These are phyloP conservation scores for Chaunax sp. DNA, from an alignment of 2,797 vertebrate species.

Conservation along the genomic window DNA sequence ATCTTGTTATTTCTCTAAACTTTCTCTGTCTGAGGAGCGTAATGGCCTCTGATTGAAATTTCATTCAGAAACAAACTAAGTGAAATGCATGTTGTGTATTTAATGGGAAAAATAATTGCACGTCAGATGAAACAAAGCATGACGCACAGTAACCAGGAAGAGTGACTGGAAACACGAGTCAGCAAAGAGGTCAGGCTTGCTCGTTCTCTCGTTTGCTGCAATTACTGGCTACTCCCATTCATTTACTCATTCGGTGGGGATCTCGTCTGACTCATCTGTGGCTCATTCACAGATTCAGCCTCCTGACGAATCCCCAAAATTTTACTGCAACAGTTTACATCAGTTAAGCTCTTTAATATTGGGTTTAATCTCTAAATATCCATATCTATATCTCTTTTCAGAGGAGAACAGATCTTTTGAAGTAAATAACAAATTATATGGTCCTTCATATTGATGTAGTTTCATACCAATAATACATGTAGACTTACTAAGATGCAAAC, in stretches of 20 bases:
- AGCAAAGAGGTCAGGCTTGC: slow-evolving; percentile 84
- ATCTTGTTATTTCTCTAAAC: slow-evolving; percentile 87
- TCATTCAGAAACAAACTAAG: slow-evolving; percentile 79
- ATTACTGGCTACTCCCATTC: slow-evolving; percentile 59
- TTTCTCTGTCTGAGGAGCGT: slow-evolving; percentile 84
- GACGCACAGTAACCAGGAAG: slow-evolving; percentile 85
- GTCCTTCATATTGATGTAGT: neutral
- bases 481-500: too few relatives aligned
- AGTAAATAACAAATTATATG: neutral
- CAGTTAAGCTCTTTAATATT: neutral
- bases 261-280: slow-evolving; percentile 49
- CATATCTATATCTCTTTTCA: too few relatives aligned
- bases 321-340: neutral
- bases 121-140: slow-evolving; percentile 89
- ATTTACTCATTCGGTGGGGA: slow-evolving; percentile 58
- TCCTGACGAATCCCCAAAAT: neutral
- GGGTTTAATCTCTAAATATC: too few relatives aligned
- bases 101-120: slow-evolving; percentile 92
- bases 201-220: slow-evolving; percentile 69
- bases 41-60: slow-evolving; percentile 89
- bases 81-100: slow-evolving; percentile 88
- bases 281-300: slow-evolving; percentile 13
- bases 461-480: too few relatives aligned
- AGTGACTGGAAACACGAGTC: slow-evolving; percentile 86
- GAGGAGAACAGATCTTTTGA: too few relatives aligned